These are phyloP conservation scores for Zoanthus solanderi DNA, from an alignment of 92 coral and sea anemone genomes.

Conservation along the genomic window DNA sequence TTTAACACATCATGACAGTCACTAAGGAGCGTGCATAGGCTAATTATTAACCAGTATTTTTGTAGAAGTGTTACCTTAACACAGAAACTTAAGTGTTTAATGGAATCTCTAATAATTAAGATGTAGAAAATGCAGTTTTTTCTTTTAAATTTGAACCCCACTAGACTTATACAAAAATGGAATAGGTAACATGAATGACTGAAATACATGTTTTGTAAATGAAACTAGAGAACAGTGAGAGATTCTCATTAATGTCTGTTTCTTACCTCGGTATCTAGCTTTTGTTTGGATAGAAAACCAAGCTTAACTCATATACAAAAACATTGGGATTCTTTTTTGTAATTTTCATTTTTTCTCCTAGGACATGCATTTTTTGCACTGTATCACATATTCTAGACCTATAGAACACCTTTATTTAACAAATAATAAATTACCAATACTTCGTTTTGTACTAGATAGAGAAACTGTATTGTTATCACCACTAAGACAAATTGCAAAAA, in stretches of 20 bases:
- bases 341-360: neutral
- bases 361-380: neutral
- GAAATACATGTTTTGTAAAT: neutral
- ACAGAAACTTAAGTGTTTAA: no score
- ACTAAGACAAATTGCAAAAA: no score
- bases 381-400: neutral
- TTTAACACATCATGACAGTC: no score
- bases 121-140: no score
- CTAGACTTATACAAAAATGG: neutral
- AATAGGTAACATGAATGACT: neutral
- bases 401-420: no score
- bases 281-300: neutral
- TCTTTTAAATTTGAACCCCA: neutral
- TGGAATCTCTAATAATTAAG: no score
- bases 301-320: neutral
- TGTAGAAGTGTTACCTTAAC: no score
- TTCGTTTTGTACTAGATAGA: no score
- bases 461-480: no score
- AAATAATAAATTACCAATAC: no score
- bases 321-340: neutral
- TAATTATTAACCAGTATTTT: no score
- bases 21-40: no score
- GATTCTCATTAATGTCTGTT: neutral
- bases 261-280: neutral
- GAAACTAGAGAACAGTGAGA: neutral